Base-by-base conservation (phyloP, 2,888 invertebrate species). In the Polydrusus cervinus region DNA sequence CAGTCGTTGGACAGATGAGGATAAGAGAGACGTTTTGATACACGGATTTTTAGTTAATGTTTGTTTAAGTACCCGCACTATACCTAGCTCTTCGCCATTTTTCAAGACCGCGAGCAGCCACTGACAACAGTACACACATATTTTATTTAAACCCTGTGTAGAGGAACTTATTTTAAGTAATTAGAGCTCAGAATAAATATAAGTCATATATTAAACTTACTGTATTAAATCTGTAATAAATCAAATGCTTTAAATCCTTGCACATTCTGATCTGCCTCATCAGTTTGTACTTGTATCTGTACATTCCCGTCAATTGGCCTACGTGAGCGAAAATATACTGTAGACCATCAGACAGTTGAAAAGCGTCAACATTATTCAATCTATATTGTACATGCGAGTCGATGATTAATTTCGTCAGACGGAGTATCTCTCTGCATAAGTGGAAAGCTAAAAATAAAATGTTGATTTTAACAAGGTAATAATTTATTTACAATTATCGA, bases 181-280 rank as follows among this genome's bases (percentile, higher is more conserved):
- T n/a, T n/a, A n/a, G n/a, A n/a, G n/a, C n/a, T n/a, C n/a, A n/a
- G n/a, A n/a, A n/a, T n/a, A n/a, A n/a, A n/a, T n/a, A n/a, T n/a
- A n/a, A n/a, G n/a, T n/a, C 25, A 25, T 25, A 25, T 25, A 25
- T 3, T 25, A 47, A 45, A 90, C 92, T 92, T 87, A 96, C 96
- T 64, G 99, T 99, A 86, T 99, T 99, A 87, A 99, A 99, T 77
- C 99, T 92, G 89, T 99, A 99, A 88, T 99, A 99, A 82, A 99
- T 97, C 80, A 99, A 89, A 91, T 99, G 99, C 86, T 99, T 99
- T 82, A 99, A 89, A 89, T 99, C 99, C 88, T 99, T 99, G 90
- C 99, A 99, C 99, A 99, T 99, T 65, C 99, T 90, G 81, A 99
- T 99, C 89, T 99, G 99, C 84, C 97, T 91, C 98, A 99, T 99